These are phyloP conservation scores for Hormaphis cornu DNA, from an alignment of 1,140 invertebrate genomes.

Conservation along the genomic window DNA sequence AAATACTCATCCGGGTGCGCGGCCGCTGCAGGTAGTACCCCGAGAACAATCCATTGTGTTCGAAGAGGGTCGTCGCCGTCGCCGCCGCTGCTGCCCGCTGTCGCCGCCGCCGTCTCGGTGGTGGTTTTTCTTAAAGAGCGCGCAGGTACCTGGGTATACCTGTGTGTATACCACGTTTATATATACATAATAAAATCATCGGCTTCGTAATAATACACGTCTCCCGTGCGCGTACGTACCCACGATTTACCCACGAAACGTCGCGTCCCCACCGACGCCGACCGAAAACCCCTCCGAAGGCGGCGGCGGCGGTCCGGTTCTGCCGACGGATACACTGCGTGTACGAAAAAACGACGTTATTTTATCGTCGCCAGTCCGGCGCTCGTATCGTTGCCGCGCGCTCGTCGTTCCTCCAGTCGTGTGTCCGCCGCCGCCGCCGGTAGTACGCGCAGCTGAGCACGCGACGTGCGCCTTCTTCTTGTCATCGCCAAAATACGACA, in stretches of 20 bases:
- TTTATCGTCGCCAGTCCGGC: neutral
- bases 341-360: neutral
- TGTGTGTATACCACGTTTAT: too few species aligned
- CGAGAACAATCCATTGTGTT: too few species aligned
- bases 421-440: neutral
- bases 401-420: neutral
- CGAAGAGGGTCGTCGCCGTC: too few species aligned
- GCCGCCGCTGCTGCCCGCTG: too few species aligned
- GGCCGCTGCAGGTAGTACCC: too few species aligned
- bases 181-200: too few species aligned
- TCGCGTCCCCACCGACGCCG: neutral
- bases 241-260: too few species aligned
- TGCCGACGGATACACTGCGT: neutral
- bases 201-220: too few species aligned
- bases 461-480: neutral
- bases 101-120: neutral
- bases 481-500: neutral
- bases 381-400: neutral
- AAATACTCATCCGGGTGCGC: too few species aligned
- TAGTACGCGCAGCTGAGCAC: neutral
- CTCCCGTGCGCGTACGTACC: too few species aligned
- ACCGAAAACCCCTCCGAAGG: neutral
- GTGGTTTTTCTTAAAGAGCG: too few species aligned
- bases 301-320: slow-evolving; percentile 1
- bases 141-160: too few species aligned